Base-by-base conservation (phyloP, 2,113 vertebrate genomes). In the Erythrolamprus reginae region DNA sequence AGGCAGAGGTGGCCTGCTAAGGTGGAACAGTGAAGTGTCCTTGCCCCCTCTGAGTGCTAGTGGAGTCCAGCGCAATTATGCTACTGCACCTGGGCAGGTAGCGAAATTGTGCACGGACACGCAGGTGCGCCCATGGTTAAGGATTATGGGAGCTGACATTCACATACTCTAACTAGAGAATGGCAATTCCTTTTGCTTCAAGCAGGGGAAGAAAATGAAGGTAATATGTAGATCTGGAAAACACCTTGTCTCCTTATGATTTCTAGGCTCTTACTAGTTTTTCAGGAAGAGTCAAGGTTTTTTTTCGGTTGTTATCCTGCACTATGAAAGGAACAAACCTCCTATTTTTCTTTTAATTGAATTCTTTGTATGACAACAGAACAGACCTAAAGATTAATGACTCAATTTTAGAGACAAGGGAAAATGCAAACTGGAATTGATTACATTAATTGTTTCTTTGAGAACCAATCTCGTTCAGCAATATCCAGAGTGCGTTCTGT, bases 311-410 rank as follows among this genome's bases (percentile, higher is more conserved):
- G 88, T 92, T 89, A 51, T 91, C 90, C 61, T 89, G 50, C 88
- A 92, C 86, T 92, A 52, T 17, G 48, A 19, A 87, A 55, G 58
- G 10, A 53, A 48, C 13, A 88, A 47, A 17, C 38, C 48, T 89
- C 9, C 65, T 89, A 90, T 93, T 94, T 93, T 28, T 92, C 88
- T 92, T 82, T 94, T 94, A 94, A 93, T 58, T 91, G 83, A 92
- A 94, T 94, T 93, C 92, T 61, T 26, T 85, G 92, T 92, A 93
- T 89, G 94, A 96, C 94, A 95, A 89, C 91, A 92, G 89, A 96
- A 93, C 94, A 93, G 91, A 90, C 92, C 91, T 93, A 95, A 91
- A 95, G 95, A 96, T 95, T 93, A 96, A 96, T 96, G 96, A 95
- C 93, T 95, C 93, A 90, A 96, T 92, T 94, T 91, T 94, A 93